Evolutionary conservation across 2,797 vertebrate species (phyloP), one percentile per base, ranked within the genome.

Genomic region (Muscicapa comitata): DNA sequence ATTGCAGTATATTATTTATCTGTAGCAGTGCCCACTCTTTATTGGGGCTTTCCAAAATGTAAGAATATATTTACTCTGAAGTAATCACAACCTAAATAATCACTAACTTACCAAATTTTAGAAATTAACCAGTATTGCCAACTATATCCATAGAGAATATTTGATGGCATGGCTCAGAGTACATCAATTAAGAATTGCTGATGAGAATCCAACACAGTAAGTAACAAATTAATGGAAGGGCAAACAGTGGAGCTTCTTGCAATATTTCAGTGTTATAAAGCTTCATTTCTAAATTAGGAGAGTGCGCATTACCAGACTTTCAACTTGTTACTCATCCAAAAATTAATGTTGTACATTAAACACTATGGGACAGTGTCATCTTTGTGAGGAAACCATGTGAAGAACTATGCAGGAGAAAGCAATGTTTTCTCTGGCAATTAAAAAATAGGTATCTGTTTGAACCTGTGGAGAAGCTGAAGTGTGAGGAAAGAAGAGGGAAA

Each of bases 131-230:
- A 3, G 48, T 66, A 55, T 70, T 94, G 93, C 91, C 89, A 95
- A 3, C 40, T 75, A 78, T 66, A 90, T 94, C 93, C 40, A 1
- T 33, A 55, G 95, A 90, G 89, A 81, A 81, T 94, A 94, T 78
- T 86, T 94, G 85, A 90, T 95, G 85, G 91, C 93, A 81, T 81
- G 67, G 93, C 76, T 95, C n/a, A 47, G 25, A 70, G 82, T 86
- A 81, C 78, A 86, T 94, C 82, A 83, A 50, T 95, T 96, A 94
- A 68, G 73, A 84, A 66, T 81, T 91, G 73, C 79, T 87, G 82
- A 94, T 95, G 53, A 94, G 76, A 90, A 76, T 91, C 93, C 94
- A 94, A 78, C 82, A 78, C 54, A 75, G 68, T 74, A 83, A 96
- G 89, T 83, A 89, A 78, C 53, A 58, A 93, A 95, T 90, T 78